Base-by-base conservation (phyloP, 2,797 vertebrate species). In the Dendrocincla fuliginosa region DNA sequence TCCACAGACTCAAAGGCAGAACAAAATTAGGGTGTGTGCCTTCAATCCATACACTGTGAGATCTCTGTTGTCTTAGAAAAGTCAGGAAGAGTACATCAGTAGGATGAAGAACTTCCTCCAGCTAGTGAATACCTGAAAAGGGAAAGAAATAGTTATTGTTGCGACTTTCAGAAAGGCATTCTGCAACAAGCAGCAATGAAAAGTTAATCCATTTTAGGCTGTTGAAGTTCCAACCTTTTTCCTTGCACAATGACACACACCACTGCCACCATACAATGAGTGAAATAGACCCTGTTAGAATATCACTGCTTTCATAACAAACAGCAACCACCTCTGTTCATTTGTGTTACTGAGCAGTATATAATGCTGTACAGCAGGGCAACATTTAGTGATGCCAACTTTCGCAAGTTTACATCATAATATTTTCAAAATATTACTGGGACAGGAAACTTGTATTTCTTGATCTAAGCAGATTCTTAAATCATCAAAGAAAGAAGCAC, bases 101-200 rank as follows among this genome's bases (percentile, higher is more conserved):
- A 98, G 97, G 98, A 97, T 55, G 98, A 98, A 76, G 98, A 95
- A 64, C 98, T 98, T 81, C 98, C 98, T 59, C 98, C 98, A 87
- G 98, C 97, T 79, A 98, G 91, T 53, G 99, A 99, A 19, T 99
- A 99, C 97, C 99, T 99, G 97, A 53, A 87, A 73, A 95, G 27
- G 46, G 49, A 61, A 46, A 88, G 44, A 92, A 68, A 55, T 0
- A 49, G 37, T 81, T 80, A 64, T 10, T 2, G 16, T 32, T 25
- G 17, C n/a, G 53, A 55, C 47, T 56, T 78, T 53, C 19, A 46
- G 16, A 73, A 49, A 28, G 16, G 19, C 5, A 0, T 16, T 59
- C 20, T 27, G 60, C 50, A 39, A 44, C 23, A 76, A 85, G 57
- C 10, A 42, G 69, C 41, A 57, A 55, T 12, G 27, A 64, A 30